These are phyloP conservation scores for Brachionus paranguensis DNA, from an alignment of 1,140 invertebrate genomes.

Conservation along the genomic window DNA sequence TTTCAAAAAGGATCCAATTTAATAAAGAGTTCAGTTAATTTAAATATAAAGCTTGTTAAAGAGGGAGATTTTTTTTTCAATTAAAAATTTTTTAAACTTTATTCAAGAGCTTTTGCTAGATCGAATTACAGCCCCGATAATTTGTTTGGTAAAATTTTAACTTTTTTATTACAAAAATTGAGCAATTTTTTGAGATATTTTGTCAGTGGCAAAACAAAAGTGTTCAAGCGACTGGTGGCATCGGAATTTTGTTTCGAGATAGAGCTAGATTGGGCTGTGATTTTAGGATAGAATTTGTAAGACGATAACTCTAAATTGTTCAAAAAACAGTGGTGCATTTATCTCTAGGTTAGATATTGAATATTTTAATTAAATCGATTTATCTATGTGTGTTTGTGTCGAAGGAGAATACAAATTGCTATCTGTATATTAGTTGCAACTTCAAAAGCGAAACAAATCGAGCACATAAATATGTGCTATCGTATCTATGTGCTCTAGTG, in stretches of 20 bases:
- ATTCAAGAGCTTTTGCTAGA: no score
- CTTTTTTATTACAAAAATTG: no score
- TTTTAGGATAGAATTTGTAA: not conserved
- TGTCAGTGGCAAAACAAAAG: no score
- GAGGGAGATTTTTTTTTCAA: no score
- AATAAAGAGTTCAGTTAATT: no score
- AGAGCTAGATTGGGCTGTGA: not conserved
- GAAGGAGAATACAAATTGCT: not conserved
- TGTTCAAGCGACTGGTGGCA: not conserved
- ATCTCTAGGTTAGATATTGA: not conserved
- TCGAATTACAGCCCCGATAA: no score
- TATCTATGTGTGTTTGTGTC: constrained; percentile 28
- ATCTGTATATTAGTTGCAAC: constrained; percentile 27
- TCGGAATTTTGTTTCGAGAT: not conserved
- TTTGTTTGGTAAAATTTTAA: no score
- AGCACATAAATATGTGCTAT: not conserved
- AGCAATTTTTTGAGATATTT: no score
- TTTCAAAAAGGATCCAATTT: no score
- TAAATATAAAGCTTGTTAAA: no score
- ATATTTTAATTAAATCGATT: constrained; percentile 10
- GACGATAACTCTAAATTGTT: not conserved
- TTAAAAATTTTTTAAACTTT: no score
- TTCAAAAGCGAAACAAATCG: not conserved
- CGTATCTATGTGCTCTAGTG: not conserved
- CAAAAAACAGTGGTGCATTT: constrained; percentile 14